Evolutionary conservation across 2,113 vertebrate genomes (phyloP).

Genomic region (Hippopotamus amphibius): DNA sequence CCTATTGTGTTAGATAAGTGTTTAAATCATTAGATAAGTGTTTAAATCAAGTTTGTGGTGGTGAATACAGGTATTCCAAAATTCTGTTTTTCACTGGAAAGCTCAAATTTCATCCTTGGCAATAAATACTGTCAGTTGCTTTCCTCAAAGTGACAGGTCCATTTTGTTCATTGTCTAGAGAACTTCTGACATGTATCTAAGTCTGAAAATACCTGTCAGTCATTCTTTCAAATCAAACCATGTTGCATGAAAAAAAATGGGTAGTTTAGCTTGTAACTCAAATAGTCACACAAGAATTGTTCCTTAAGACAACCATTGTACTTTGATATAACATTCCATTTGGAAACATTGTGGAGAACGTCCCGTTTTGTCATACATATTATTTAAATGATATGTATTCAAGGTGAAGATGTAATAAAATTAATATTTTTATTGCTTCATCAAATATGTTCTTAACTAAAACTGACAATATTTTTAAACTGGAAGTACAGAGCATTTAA

Average conservation of each 20-base stretch:
- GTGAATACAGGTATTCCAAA: background rate
- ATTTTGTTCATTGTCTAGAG: background rate
- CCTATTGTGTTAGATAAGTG: background rate
- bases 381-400: background rate
- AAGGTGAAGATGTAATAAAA: constrained; percentile 17
- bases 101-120: constrained; percentile 37
- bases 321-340: background rate
- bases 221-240: constrained; percentile 29
- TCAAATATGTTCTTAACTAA: background rate
- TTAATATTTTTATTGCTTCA: background rate
- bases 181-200: background rate
- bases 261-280: constrained; percentile 55
- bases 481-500: background rate
- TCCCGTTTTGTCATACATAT: background rate
- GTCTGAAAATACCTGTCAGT: background rate
- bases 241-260: background rate
- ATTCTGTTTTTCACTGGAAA: background rate
- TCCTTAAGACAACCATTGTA: background rate
- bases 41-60: background rate
- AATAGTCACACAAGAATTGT: background rate
- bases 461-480: background rate
- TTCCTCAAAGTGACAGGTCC: background rate
- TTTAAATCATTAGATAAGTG: background rate
- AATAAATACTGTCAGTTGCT: background rate
- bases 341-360: background rate